A percentile compares a stretch with the other conserved stretches of the same genome.
phyloP scores from a whole-genome alignment of 1,140 invertebrate genomes.

The Amphibalanus amphitrite region DNA sequence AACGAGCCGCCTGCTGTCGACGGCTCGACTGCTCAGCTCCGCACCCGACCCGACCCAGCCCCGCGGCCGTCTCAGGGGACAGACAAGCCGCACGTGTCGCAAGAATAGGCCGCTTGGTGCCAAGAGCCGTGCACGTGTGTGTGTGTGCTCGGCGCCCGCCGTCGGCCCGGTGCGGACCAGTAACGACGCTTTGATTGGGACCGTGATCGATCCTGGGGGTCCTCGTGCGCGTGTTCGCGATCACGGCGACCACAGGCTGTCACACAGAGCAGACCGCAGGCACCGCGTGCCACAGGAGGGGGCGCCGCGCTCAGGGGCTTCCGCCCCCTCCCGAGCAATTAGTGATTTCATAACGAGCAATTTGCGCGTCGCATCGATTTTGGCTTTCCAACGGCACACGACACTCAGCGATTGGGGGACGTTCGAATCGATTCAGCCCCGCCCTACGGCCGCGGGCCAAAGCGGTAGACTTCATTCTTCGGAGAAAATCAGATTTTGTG shows the following conservation, averaged over 20 bases:
- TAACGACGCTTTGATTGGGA: background rate
- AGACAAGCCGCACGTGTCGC: background rate
- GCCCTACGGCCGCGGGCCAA: background rate
- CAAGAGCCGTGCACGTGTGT: background rate
- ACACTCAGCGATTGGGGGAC: background rate
- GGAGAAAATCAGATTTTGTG: background rate
- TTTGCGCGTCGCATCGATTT: background rate
- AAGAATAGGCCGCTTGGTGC: background rate
- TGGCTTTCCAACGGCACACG: background rate
- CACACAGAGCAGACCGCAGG: background rate
- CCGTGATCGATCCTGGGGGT: background rate
- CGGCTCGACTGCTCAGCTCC: too few relatives aligned
- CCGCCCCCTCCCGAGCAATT: background rate
- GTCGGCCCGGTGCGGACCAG: too few relatives aligned
- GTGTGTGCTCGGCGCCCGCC: background rate
- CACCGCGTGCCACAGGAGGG: background rate
- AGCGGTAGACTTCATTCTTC: background rate
- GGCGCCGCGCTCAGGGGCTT: background rate
- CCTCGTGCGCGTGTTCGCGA: background rate
- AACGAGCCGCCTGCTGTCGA: too few relatives aligned
- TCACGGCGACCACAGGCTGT: background rate
- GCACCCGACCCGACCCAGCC: too few relatives aligned
- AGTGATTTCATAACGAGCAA: slow-evolving; percentile 1
- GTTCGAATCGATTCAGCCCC: background rate
- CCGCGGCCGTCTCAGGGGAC: too few relatives aligned